Evolutionary conservation across 1,140 invertebrate species (phyloP).

Genomic region (Condylostylus longicornis): DNA sequence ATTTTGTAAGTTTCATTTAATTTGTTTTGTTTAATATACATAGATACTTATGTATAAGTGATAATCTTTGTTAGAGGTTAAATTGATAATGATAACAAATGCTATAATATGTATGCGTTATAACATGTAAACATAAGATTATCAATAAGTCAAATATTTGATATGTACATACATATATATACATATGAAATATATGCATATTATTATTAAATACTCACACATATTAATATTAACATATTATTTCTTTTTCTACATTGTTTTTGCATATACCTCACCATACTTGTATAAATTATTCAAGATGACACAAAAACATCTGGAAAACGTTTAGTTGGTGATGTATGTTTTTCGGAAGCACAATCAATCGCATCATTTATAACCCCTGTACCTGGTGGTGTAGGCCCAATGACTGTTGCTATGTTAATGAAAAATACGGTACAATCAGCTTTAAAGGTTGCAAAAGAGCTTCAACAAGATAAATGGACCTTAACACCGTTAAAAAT

Average conservation of each 20-base stretch:
- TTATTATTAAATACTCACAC: too few species aligned
- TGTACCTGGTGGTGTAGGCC: conserved; percentile 94
- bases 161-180: neutral
- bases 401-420: conserved; percentile 97
- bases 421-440: conserved; percentile 88
- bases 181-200: conserved; percentile 1
- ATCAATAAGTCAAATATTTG: conserved; percentile 1
- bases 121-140: too few species aligned
- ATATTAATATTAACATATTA: too few species aligned
- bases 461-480: conserved; percentile 44
- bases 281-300: conserved; percentile 46
- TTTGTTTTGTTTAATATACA: too few species aligned
- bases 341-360: conserved; percentile 59
- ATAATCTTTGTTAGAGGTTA: too few species aligned
- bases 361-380: conserved; percentile 86
- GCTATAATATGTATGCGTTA: too few species aligned
- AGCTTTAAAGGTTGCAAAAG: conserved; percentile 47
- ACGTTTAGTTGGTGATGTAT: conserved; percentile 88
- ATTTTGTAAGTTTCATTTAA: too few species aligned
- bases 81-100: too few species aligned
- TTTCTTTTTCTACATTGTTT: conserved; percentile 3
- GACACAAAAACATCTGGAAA: conserved; percentile 65
- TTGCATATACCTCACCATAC: too few species aligned
- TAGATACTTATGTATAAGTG: too few species aligned
- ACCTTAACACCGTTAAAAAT: conserved; percentile 45